These are phyloP conservation scores for Hydrophis major DNA, from an alignment of 2,797 vertebrate species.

Conservation along the genomic window DNA sequence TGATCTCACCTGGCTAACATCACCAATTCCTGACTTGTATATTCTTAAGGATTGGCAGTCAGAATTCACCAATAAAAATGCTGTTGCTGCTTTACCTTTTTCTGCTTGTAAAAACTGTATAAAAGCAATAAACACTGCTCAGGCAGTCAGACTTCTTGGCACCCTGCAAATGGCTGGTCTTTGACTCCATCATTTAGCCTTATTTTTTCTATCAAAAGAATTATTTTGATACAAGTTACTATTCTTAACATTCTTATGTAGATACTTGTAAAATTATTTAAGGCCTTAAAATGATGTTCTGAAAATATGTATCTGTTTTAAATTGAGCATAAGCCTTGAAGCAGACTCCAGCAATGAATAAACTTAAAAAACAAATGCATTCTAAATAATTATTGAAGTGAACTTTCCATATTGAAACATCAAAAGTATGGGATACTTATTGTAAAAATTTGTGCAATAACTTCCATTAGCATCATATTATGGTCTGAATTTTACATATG, in stretches of 20 bases:
- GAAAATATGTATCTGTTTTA: not conserved
- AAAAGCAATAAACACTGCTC: too few species aligned
- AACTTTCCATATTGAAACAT: not conserved
- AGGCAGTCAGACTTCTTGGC: too few species aligned
- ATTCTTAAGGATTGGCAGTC: too few species aligned
- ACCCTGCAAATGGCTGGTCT: too few species aligned
- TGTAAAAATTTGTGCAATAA: not conserved
- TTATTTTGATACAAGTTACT: not conserved
- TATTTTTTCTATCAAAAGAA: not conserved
- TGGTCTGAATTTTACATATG: not conserved
- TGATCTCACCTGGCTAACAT: too few species aligned
- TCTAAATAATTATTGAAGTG: not conserved
- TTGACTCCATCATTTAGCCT: too few species aligned
- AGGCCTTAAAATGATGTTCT: not conserved
- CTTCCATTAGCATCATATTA: not conserved
- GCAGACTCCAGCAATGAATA: not conserved
- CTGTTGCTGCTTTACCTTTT: too few species aligned
- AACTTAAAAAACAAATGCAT: not conserved
- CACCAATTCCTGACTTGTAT: too few species aligned
- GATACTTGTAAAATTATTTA: not conserved
- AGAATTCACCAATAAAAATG: too few species aligned
- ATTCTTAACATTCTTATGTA: not conserved
- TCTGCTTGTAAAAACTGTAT: too few species aligned
- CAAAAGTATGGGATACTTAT: not conserved
- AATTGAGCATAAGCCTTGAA: not conserved